Conservation (phyloP, 2,888 invertebrate species). For the Horisme vitalbata region DNA sequence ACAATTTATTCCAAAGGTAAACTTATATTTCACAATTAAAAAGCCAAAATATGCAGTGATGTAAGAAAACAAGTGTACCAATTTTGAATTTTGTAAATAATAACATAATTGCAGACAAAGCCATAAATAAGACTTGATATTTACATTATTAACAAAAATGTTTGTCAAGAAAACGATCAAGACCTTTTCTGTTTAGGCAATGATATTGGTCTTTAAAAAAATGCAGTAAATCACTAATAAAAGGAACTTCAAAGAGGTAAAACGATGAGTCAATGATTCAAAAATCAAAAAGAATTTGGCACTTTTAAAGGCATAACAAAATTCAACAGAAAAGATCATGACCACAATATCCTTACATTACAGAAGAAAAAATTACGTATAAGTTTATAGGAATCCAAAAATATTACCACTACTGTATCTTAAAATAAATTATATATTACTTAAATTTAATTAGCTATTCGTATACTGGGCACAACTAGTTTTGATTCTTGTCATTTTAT, state of each 20-base stretch:
- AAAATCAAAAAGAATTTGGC: conserved; percentile 71
- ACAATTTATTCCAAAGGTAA: conserved; percentile 52
- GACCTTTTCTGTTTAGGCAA: conserved; percentile 61
- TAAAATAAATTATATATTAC: conserved; percentile 80
- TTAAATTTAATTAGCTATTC: conserved; percentile 77
- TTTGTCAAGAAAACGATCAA: conserved; percentile 54
- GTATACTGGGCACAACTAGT: conserved; percentile 84
- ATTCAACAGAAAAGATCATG: conserved; percentile 63
- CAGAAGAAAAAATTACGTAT: conserved; percentile 75
- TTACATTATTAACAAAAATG: conserved; percentile 70
- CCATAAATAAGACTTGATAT: conserved; percentile 63
- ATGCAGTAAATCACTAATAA: conserved; percentile 44
- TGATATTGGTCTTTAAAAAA: conserved; percentile 39
- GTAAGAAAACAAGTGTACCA: conserved; percentile 61
- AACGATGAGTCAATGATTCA: conserved; percentile 51
- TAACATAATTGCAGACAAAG: conserved; percentile 43
- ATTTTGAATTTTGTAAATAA: conserved; percentile 47
- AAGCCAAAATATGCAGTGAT: conserved; percentile 52
- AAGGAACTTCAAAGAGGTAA: conserved; percentile 64
- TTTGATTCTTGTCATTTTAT: conserved; percentile 80
- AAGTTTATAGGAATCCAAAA: conserved; percentile 83
- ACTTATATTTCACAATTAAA: conserved; percentile 54
- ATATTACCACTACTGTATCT: conserved; percentile 81
- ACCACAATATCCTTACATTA: conserved; percentile 45
- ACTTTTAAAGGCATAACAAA: conserved; percentile 61